A percentile compares a stretch with the other conserved stretches of the same genome.
These are phyloP conservation scores for Pygmarrhopalites habei DNA, from an alignment of 1,140 invertebrate species.

Conservation along the genomic window DNA sequence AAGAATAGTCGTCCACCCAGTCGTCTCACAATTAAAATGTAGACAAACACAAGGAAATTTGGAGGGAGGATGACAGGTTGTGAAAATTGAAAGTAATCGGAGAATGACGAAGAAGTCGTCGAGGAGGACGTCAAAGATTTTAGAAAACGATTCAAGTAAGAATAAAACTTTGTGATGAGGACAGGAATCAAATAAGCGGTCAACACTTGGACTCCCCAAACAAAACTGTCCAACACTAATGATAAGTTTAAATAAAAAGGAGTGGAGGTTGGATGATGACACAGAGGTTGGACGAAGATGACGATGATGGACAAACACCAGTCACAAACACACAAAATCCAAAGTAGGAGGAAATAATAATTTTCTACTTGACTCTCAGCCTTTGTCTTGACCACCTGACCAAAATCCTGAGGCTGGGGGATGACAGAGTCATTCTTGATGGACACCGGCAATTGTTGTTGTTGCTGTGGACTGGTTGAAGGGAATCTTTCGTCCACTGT, in stretches of 20 bases:
- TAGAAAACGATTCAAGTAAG: neutral
- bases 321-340: neutral
- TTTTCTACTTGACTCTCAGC: conserved; percentile 6
- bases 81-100: no score
- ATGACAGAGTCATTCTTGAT: no score
- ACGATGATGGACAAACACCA: neutral
- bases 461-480: no score
- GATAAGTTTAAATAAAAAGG: neutral
- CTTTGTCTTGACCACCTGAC: neutral
- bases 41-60: neutral
- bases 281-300: neutral
- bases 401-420: no score
- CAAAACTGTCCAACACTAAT: conserved; percentile 3
- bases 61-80: no score
- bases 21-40: neutral
- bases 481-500: no score
- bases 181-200: neutral
- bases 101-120: no score
- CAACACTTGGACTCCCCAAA: neutral
- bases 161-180: neutral
- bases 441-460: no score
- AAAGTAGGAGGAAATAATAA: neutral
- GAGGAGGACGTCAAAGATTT: no score
- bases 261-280: neutral
- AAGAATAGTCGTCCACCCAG: neutral